phyloP scores from a whole-genome alignment of 1,140 invertebrate species.

The Pseudoatta argentina region DNA sequence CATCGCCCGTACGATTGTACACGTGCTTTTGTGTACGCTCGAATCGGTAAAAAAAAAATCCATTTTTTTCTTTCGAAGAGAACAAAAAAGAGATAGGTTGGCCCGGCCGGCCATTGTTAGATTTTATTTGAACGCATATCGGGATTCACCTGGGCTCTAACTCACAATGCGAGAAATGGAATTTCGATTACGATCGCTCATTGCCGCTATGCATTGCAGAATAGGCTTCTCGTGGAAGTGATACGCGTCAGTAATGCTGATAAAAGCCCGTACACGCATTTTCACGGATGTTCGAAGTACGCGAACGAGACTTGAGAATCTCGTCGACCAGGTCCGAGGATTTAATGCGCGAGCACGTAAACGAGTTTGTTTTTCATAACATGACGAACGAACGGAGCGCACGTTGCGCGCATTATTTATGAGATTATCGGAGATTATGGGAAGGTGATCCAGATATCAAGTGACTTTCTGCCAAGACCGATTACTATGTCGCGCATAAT shows the following conservation, averaged over 20 bases:
- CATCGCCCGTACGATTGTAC: slow-evolving; percentile 58
- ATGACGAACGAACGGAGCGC: slow-evolving; percentile 47
- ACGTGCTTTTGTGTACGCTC: slow-evolving; percentile 71
- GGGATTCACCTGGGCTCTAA: slow-evolving; percentile 46
- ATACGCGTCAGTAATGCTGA: slow-evolving; percentile 22
- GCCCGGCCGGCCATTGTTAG: slow-evolving; percentile 53
- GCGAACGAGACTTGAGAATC: slow-evolving; percentile 19
- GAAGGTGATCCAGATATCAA: slow-evolving; percentile 77
- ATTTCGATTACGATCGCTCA: slow-evolving; percentile 48
- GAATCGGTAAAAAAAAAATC: slow-evolving; percentile 31
- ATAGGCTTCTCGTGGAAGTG: background rate
- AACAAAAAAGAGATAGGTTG: slow-evolving; percentile 20
- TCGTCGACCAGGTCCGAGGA: background rate
- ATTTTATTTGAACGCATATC: slow-evolving; percentile 55
- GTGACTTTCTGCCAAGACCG: slow-evolving; percentile 68
- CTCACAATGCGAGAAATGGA: slow-evolving; percentile 47
- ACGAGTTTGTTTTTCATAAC: slow-evolving; percentile 65
- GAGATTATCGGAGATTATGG: slow-evolving; percentile 83
- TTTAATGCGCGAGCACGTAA: slow-evolving; percentile 38
- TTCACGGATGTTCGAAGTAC: slow-evolving; percentile 10
- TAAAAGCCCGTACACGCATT: slow-evolving; percentile 22
- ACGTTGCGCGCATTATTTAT: slow-evolving; percentile 80
- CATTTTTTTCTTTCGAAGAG: slow-evolving; percentile 39
- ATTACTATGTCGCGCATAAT: slow-evolving; percentile 59
- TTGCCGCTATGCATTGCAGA: background rate